These are phyloP conservation scores for Eristalis tenax DNA, from an alignment of 2,888 invertebrate genomes.

Conservation along the genomic window DNA sequence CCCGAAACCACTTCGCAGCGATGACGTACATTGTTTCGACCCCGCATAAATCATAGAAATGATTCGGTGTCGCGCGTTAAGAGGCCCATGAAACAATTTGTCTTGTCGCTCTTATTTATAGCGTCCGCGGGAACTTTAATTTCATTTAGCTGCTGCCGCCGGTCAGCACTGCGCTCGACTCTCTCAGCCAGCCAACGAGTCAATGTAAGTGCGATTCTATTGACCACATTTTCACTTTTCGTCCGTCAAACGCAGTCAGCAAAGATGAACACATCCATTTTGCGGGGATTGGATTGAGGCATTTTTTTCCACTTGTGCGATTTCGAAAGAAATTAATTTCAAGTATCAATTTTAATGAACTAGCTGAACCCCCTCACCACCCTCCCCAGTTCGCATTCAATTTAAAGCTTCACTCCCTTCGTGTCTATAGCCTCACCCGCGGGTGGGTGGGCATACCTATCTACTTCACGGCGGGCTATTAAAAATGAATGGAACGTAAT, in stretches of 20 bases:
- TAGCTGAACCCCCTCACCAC: conserved; percentile 2
- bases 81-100: conserved; percentile 25
- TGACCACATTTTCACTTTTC: conserved; percentile 18
- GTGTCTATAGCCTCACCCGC: neutral
- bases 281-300: neutral
- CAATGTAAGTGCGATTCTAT: neutral
- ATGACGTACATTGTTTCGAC: conserved; percentile 11
- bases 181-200: neutral
- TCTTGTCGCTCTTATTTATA: conserved; percentile 21
- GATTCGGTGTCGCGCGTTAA: neutral
- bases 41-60: conserved; percentile 19
- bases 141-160: neutral
- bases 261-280: conserved; percentile 35
- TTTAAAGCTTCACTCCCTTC: conserved; percentile 29
- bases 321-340: conserved; percentile 59
- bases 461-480: conserved; percentile 49
- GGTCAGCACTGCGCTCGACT: neutral
- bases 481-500: conserved; percentile 69
- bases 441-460: neutral
- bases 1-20: neutral
- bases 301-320: neutral
- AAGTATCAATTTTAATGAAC: conserved; percentile 69
- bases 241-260: conserved; percentile 47
- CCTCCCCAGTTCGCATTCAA: conserved; percentile 7
- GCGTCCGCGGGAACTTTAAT: neutral